A percentile compares a stretch with the other conserved stretches of the same genome.
Conservation (phyloP, 2,797 vertebrate genomes). For the Masticophis lateralis region DNA sequence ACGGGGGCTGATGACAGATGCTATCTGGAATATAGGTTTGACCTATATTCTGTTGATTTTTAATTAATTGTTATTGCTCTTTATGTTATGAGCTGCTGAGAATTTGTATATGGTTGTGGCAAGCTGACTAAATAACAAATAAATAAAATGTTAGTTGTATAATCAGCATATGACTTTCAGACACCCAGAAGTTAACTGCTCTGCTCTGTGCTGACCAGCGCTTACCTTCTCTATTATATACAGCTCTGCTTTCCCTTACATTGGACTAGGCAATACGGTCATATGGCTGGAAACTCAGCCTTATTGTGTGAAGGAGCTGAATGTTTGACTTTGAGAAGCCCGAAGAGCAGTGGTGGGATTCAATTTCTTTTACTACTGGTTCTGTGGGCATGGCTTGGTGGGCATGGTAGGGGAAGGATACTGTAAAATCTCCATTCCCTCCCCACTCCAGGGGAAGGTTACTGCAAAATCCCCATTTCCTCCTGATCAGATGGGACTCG, state of each 20-base stretch:
- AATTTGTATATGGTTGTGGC: background rate
- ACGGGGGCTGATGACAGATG: background rate
- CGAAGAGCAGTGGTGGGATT: too few relatives aligned
- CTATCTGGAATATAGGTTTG: background rate
- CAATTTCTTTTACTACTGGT: too few relatives aligned
- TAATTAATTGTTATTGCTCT: background rate
- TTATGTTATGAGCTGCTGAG: background rate
- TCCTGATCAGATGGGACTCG: too few relatives aligned
- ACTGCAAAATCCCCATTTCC: too few relatives aligned
- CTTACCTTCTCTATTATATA: background rate
- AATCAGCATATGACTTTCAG: background rate
- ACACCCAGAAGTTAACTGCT: background rate
- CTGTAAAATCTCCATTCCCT: too few relatives aligned
- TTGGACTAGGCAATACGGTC: background rate
- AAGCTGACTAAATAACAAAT: background rate
- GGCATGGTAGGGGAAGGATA: too few relatives aligned
- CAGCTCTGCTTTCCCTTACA: background rate
- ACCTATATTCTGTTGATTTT: background rate
- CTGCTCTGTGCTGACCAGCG: background rate
- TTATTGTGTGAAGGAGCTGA: background rate
- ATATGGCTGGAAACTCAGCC: background rate
- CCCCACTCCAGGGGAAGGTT: too few relatives aligned
- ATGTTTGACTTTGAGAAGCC: background rate
- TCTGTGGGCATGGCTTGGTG: too few relatives aligned
- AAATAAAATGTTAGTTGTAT: background rate